Conservation (phyloP, 2,113 vertebrate species). For the Hippocampus abdominalis region DNA sequence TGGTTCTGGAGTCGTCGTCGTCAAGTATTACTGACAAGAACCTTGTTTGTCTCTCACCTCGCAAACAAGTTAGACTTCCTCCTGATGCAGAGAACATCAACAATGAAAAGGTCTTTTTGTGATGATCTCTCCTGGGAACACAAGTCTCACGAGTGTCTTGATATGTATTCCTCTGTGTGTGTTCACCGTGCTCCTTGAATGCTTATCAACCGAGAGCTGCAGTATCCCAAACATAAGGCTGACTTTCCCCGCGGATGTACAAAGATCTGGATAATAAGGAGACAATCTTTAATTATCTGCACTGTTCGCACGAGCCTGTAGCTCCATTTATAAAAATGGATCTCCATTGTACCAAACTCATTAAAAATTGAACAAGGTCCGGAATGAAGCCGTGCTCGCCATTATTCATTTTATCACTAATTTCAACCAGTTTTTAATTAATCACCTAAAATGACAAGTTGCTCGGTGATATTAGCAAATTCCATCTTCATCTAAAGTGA, state of each 20-base stretch:
- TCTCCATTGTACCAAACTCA: constrained; percentile 66
- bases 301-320: constrained; percentile 62
- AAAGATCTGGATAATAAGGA: constrained; percentile 35
- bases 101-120: constrained; percentile 49
- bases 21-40: constrained; percentile 24
- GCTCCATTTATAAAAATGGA: constrained; percentile 65
- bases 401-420: constrained; percentile 74
- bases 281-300: constrained; percentile 64
- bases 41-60: constrained; percentile 28
- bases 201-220: constrained; percentile 36
- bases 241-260: constrained; percentile 30
- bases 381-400: constrained; percentile 68
- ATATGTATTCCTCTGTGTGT: constrained; percentile 38
- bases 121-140: constrained; percentile 56
- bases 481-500: constrained; percentile 17
- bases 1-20: neutral
- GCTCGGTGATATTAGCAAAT: constrained; percentile 39
- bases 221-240: constrained; percentile 20
- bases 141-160: constrained; percentile 42
- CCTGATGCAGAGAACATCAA: constrained; percentile 37
- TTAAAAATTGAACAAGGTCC: constrained; percentile 79
- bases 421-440: constrained; percentile 72
- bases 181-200: constrained; percentile 39
- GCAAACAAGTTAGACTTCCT: constrained; percentile 43
- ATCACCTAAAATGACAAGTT: constrained; percentile 62